Conservation (phyloP, 2,797 vertebrate genomes). For the Typhlichthys subterraneus region DNA sequence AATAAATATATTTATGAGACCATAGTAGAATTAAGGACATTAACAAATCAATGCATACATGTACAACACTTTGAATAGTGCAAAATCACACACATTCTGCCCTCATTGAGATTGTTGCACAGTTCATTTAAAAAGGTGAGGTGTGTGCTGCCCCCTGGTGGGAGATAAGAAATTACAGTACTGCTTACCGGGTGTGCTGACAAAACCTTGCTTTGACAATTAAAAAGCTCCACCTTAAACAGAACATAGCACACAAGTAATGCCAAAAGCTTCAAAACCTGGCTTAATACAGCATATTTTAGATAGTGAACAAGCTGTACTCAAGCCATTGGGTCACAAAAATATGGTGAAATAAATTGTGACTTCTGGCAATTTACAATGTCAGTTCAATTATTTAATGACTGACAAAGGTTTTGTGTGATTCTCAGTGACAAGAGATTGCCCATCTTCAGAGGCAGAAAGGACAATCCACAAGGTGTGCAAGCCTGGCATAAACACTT, state of each 20-base stretch:
- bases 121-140: slow-evolving; percentile 52
- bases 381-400: slow-evolving; percentile 16
- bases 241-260: slow-evolving; percentile 14
- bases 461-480: slow-evolving; percentile 32
- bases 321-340: too few species aligned
- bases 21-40: slow-evolving; percentile 71
- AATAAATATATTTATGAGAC: slow-evolving; percentile 77
- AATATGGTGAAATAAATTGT: too few species aligned
- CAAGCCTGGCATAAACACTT: slow-evolving; percentile 32
- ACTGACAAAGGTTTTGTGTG: slow-evolving; percentile 2
- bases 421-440: slow-evolving; percentile 28
- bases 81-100: slow-evolving; percentile 73
- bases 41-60: slow-evolving; percentile 75
- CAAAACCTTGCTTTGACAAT: slow-evolving; percentile 13
- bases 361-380: slow-evolving; percentile 22
- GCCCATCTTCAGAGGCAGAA: slow-evolving; percentile 18
- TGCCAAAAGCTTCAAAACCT: neutral
- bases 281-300: neutral
- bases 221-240: slow-evolving; percentile 11
- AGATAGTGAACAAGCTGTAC: too few species aligned
- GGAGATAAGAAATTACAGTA: slow-evolving; percentile 44
- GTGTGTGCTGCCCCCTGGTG: slow-evolving; percentile 56
- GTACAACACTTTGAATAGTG: slow-evolving; percentile 81
- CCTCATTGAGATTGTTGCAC: slow-evolving; percentile 62
- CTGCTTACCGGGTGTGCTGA: slow-evolving; percentile 31